Base-by-base conservation (phyloP, 1,140 invertebrate species). In the Solenopsis fugax region DNA sequence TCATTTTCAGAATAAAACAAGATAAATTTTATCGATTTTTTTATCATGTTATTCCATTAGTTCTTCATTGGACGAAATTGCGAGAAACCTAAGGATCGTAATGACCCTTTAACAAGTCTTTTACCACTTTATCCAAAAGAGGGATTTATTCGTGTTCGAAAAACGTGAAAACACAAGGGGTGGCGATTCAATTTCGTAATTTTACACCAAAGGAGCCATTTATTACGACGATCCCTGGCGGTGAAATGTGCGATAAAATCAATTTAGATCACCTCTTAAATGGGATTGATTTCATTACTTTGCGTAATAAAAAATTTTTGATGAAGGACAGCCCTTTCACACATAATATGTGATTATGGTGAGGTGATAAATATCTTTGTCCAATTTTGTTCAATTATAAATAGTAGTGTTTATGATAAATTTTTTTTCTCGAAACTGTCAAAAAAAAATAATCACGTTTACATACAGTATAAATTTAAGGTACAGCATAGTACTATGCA, bases 391-490 rank as follows among this genome's bases (percentile, higher is more conserved):
- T 50, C 16, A 12, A 71, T 41, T 56, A 16, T 45, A 56, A 21
- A 45, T 18, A 37, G 18, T 24, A 6, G 7, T 72, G 18, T 72
- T 81, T 58, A 54, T 67, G 21, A 45, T 50, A 52, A 6, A 69
- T 21, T 54, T 72, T 34, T 73, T 71, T 24, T 21, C 18, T 21
- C 12, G 1, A 72, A 71, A 58, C 34, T 29, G 24, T 12, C 37
- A 41, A 10, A 45, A 29, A 73, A 48, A 50, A 60, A 72, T 18
- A 37, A 82, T 58, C 13, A 73, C 18, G 3, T 18, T n/a, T 5
- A 10, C 29, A 45, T 72, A 72, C 24, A 24, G 18, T 48, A 72
- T 81, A 54, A 80, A 67, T 81, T 81, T 82, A 41, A 72, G 24
- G 18, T n/a, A 37, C 16, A 21, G 24, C 48, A 4, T 12, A 34